Evolutionary conservation across 1,140 invertebrate species (phyloP).

Genomic region (Caenorhabditis latens): DNA sequence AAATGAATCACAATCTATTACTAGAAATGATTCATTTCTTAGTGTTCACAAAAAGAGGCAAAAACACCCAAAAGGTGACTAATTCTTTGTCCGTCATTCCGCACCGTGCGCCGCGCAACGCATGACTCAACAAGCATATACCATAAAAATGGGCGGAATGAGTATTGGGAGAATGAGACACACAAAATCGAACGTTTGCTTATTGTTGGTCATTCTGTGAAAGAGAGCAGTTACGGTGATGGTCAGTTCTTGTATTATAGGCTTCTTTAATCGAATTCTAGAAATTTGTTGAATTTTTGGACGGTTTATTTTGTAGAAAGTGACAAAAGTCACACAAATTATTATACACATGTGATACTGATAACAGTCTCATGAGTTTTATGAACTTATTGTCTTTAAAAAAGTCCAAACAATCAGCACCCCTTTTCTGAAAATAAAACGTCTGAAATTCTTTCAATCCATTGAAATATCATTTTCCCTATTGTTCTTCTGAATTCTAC

Average conservation of each 20-base stretch:
- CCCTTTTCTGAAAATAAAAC: too few relatives aligned
- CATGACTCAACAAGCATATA: slow-evolving; percentile 27
- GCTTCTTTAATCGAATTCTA: too few relatives aligned
- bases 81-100: slow-evolving; percentile 48
- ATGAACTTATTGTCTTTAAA: too few relatives aligned
- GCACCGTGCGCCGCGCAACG: slow-evolving; percentile 35
- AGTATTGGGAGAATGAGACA: background rate
- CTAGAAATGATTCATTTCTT: slow-evolving; percentile 44
- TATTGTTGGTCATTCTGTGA: slow-evolving; percentile 15
- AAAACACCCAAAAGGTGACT: slow-evolving; percentile 6
- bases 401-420: too few relatives aligned
- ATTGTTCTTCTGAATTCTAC: background rate
- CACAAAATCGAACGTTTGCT: slow-evolving; percentile 2
- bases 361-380: too few relatives aligned
- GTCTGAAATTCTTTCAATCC: too few relatives aligned
- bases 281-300: background rate
- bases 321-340: background rate
- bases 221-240: background rate
- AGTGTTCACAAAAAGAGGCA: background rate
- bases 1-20: slow-evolving; percentile 31
- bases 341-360: too few relatives aligned
- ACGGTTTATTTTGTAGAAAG: background rate
- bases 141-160: slow-evolving; percentile 42
- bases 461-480: too few relatives aligned
- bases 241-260: background rate